A percentile compares a stretch with the other conserved stretches of the same genome.
These are phyloP conservation scores for Thinocorus orbignyianus DNA, from an alignment of 2,113 vertebrate species.

Conservation along the genomic window DNA sequence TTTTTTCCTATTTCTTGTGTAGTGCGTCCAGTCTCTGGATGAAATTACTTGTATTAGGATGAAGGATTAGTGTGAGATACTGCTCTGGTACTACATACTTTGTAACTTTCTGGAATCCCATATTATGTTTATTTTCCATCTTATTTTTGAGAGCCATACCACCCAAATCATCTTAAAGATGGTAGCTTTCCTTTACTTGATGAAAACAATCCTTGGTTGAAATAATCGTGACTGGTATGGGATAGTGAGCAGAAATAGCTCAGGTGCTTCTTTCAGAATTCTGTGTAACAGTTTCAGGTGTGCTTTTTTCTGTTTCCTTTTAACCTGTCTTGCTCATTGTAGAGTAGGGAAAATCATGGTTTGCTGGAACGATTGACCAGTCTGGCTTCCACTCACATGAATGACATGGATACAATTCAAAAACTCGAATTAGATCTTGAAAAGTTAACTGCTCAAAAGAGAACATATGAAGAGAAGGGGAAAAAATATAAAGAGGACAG, in stretches of 20 bases:
- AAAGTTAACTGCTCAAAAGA: constrained; percentile 76
- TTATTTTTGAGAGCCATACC: background rate
- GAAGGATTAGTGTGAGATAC: background rate
- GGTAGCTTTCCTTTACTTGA: background rate
- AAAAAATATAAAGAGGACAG: constrained; percentile 77
- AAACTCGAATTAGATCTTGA: constrained; percentile 84
- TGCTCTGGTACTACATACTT: background rate
- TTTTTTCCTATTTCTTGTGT: background rate
- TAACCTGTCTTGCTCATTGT: background rate
- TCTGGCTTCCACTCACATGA: constrained; percentile 77
- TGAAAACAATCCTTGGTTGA: background rate
- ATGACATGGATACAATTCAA: constrained; percentile 82
- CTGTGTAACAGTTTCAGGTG: background rate
- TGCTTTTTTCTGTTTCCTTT: background rate
- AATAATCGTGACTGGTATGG: background rate
- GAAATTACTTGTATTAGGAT: background rate
- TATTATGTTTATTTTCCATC: background rate
- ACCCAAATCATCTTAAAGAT: background rate
- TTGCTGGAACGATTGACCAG: constrained; percentile 88
- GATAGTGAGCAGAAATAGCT: background rate
- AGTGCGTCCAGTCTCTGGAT: background rate
- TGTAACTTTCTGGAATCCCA: background rate
- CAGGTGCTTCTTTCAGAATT: background rate
- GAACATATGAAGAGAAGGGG: constrained; percentile 77
- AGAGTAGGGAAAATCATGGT: constrained; percentile 91